phyloP scores from a whole-genome alignment of 2,888 invertebrate genomes.

The Acronicta leporina region DNA sequence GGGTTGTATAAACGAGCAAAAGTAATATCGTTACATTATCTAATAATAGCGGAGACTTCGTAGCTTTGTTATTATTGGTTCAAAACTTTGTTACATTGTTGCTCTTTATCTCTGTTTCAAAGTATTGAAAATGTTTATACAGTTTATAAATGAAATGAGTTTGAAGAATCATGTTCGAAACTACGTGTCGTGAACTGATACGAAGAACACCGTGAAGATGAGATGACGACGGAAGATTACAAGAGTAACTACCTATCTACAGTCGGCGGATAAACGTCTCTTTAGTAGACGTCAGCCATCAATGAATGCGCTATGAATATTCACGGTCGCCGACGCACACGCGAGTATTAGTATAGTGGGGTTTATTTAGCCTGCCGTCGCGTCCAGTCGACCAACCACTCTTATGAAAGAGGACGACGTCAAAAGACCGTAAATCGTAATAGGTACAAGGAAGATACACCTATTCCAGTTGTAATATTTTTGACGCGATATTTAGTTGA shows the following conservation, averaged over 20 bases:
- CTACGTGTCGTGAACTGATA: neutral
- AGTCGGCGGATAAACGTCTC: constrained; percentile 46
- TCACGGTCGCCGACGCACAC: constrained; percentile 52
- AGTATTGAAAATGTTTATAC: too few relatives aligned
- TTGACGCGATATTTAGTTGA: neutral
- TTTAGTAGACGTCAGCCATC: constrained; percentile 52
- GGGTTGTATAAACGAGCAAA: constrained; percentile 6
- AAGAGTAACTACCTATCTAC: constrained; percentile 38
- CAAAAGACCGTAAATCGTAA: constrained; percentile 10
- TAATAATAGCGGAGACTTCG: constrained; percentile 6
- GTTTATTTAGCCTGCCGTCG: constrained; percentile 28
- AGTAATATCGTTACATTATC: constrained; percentile 8
- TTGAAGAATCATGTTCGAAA: neutral
- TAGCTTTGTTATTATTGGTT: neutral
- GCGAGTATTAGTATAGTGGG: constrained; percentile 6
- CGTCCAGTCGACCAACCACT: constrained; percentile 27
- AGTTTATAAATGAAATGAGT: too few relatives aligned
- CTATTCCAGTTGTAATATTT: constrained; percentile 7
- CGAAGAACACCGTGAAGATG: constrained; percentile 15
- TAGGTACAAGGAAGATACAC: constrained; percentile 7
- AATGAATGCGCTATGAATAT: constrained; percentile 63
- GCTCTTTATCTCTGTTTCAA: too few relatives aligned
- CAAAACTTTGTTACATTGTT: neutral
- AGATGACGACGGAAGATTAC: constrained; percentile 32
- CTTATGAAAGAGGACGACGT: constrained; percentile 13